phyloP scores from a whole-genome alignment of 2,888 invertebrate species.

The Serrognathus titanus region DNA sequence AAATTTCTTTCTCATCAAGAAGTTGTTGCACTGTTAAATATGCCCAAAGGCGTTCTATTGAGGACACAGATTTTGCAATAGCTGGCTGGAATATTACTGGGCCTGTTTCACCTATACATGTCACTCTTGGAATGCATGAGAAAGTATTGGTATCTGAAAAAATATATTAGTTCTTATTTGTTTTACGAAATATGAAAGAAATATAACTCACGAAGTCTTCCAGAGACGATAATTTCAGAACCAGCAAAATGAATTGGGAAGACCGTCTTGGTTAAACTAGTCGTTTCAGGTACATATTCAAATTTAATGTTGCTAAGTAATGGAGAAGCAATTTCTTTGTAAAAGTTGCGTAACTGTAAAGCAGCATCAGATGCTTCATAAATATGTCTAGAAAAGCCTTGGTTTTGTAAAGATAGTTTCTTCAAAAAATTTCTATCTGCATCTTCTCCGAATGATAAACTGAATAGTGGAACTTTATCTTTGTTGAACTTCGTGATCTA shows the following conservation, averaged over 20 bases:
- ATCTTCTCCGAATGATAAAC: constrained; percentile 68
- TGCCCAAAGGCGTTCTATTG: constrained; percentile 56
- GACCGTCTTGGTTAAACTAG: constrained; percentile 35
- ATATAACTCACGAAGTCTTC: constrained; percentile 40
- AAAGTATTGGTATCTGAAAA: background rate
- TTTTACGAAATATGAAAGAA: background rate
- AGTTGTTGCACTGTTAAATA: constrained; percentile 65
- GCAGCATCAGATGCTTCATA: constrained; percentile 62
- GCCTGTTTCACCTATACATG: constrained; percentile 28
- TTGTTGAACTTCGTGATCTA: constrained; percentile 41
- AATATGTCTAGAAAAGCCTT: constrained; percentile 66
- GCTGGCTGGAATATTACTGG: constrained; percentile 34
- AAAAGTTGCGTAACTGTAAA: constrained; percentile 39
- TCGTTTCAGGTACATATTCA: background rate
- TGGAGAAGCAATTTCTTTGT: background rate
- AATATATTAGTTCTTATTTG: background rate
- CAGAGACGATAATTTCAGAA: constrained; percentile 63
- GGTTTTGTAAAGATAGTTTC: constrained; percentile 62
- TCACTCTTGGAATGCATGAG: constrained; percentile 19
- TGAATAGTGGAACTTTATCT: constrained; percentile 53
- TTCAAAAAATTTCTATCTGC: constrained; percentile 66
- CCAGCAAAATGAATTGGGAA: constrained; percentile 62
- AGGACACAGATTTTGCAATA: constrained; percentile 34
- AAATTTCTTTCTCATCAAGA: constrained; percentile 51
- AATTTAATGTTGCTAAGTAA: background rate